Conservation (phyloP, 2,888 invertebrate genomes). For the Netelia melanura region DNA sequence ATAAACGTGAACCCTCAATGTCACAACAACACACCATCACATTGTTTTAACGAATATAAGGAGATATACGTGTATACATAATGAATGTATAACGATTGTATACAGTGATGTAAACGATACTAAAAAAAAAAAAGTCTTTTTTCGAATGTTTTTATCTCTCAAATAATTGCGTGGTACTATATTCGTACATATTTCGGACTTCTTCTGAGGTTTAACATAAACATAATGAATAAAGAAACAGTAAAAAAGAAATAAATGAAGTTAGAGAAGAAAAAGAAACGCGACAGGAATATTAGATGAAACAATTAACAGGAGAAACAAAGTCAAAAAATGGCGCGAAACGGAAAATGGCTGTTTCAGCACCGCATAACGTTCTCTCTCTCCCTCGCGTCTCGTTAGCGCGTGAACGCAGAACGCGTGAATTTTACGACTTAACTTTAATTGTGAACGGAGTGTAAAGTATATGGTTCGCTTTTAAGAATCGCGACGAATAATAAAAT, state of each 20-base stretch:
- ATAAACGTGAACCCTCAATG: constrained; percentile 63
- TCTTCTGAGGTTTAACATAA: constrained; percentile 65
- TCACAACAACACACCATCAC: constrained; percentile 48
- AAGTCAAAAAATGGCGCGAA: background rate
- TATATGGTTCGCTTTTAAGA: constrained; percentile 72
- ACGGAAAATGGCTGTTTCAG: constrained; percentile 10
- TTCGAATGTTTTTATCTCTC: constrained; percentile 70
- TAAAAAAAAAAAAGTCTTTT: constrained; percentile 59
- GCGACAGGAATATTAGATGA: constrained; percentile 28
- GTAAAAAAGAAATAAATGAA: constrained; percentile 12
- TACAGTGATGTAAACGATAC: constrained; percentile 68
- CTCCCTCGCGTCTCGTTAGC: constrained; percentile 52
- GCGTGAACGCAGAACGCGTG: constrained; percentile 50
- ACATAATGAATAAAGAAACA: constrained; percentile 16
- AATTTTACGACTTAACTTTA: constrained; percentile 67
- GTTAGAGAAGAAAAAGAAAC: constrained; percentile 13
- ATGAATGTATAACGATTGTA: constrained; percentile 70
- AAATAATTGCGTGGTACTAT: constrained; percentile 69
- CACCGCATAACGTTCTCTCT: constrained; percentile 18
- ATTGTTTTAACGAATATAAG: constrained; percentile 63
- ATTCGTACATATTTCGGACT: constrained; percentile 68
- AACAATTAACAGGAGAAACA: constrained; percentile 1
- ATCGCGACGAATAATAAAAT: constrained; percentile 71
- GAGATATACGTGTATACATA: constrained; percentile 66
- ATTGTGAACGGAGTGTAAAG: constrained; percentile 69